Conservation (phyloP, 2,888 invertebrate species). For the Lycocerus yunnanus region DNA sequence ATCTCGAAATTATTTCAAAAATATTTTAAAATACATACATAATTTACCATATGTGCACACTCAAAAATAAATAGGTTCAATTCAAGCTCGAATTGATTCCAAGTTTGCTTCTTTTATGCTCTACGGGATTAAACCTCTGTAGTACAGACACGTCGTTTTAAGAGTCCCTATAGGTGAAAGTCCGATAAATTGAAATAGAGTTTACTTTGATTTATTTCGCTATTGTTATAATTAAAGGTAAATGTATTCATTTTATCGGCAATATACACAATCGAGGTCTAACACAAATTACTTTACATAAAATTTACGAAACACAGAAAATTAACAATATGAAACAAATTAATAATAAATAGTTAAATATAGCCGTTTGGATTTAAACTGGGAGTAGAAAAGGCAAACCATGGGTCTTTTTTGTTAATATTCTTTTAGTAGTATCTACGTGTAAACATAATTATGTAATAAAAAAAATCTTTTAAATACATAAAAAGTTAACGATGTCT, state of each 20-base stretch:
- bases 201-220: not conserved
- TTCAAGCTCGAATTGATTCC: not conserved
- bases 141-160: not conserved
- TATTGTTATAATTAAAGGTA: not conserved
- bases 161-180: not conserved
- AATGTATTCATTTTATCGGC: not conserved
- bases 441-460: too few relatives aligned
- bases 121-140: not conserved
- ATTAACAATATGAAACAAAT: too few relatives aligned
- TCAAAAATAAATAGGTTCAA: not conserved
- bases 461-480: too few relatives aligned
- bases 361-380: too few relatives aligned
- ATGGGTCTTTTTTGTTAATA: too few relatives aligned
- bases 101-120: not conserved
- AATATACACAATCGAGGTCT: not conserved
- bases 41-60: not conserved
- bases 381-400: too few relatives aligned
- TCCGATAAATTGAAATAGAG: slow-evolving; percentile 3
- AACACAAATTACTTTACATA: too few relatives aligned
- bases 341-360: too few relatives aligned
- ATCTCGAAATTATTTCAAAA: not conserved
- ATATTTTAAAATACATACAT: not conserved
- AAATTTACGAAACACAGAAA: too few relatives aligned
- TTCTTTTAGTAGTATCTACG: too few relatives aligned
- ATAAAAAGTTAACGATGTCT: not conserved